phyloP scores from a whole-genome alignment of 2,888 invertebrate genomes.

The Glyphotaelius pellucidus region DNA sequence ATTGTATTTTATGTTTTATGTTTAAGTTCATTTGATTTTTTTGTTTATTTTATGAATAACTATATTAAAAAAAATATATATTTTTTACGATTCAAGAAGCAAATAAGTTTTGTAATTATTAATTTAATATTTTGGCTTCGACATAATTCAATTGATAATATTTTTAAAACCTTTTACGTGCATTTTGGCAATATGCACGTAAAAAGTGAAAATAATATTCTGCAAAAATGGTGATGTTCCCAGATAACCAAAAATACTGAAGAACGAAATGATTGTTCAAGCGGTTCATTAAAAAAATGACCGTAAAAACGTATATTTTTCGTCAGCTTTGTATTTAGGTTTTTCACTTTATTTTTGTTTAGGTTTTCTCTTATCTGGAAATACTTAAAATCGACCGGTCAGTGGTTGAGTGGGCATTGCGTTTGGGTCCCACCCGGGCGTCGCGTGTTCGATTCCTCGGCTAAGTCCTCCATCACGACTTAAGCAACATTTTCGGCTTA shows the following conservation, averaged over 20 bases:
- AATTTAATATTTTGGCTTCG: too few relatives aligned
- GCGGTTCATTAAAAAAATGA: background rate
- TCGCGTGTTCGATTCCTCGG: too few relatives aligned
- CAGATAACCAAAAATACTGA: background rate
- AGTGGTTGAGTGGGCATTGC: too few relatives aligned
- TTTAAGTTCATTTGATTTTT: slow-evolving; percentile 20
- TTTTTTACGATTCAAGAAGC: background rate
- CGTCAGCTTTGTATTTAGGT: background rate
- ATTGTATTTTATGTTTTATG: slow-evolving; percentile 5
- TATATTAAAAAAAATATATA: background rate
- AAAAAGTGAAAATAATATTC: background rate
- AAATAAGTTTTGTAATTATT: background rate
- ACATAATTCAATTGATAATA: too few relatives aligned
- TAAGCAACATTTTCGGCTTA: too few relatives aligned
- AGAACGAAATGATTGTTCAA: background rate
- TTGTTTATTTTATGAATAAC: background rate
- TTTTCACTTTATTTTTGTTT: background rate
- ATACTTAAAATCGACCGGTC: background rate
- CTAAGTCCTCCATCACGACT: too few relatives aligned
- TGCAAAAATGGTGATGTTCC: background rate
- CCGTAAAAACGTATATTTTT: background rate
- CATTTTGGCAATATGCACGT: background rate
- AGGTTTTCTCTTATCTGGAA: background rate
- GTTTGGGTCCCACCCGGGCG: too few relatives aligned
- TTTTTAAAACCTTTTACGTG: background rate